Base-by-base conservation (phyloP, 2,113 vertebrate genomes). In the Boleophthalmus pectinirostris region DNA sequence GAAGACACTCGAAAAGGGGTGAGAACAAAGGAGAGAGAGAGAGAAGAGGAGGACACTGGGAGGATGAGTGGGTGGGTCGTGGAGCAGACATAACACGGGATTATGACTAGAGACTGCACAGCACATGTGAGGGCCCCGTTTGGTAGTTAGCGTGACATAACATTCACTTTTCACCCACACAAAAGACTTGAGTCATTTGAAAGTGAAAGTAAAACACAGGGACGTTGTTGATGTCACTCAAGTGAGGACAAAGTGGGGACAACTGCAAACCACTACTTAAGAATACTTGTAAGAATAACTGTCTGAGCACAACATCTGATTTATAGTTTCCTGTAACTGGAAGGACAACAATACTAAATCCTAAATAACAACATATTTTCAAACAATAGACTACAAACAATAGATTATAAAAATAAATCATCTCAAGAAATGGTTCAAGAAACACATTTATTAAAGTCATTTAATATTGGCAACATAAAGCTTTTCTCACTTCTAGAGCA, bases 71-170 rank as follows among this genome's bases (percentile, higher is more conserved):
- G 71, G 79, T 51, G 67, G 79, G 67, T 74, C 75, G 46, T 75
- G 51, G 20, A 67, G 73, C 65, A 86, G 82, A 85, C 75, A 82
- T 68, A 74, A 81, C 80, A 75, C 78, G 76, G 74, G 84, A 81
- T 88, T 87, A 81, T 81, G 76, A 82, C 79, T 82, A 43, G 83
- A 88, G 92, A 87, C 82, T 91, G 91, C 74, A 57, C 73, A 61
- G 82, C 93, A 91, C 83, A 90, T 92, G 90, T 85, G 86, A 56
- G 68, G 81, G 72, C 47, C 24, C 45, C 76, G 75, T 81, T 78
- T 83, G 74, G 82, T 79, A 29, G 77, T 75, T 83, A 72, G 35
- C 61, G 35, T 71, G 80, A 82, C 68, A 69, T 74, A 80, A 83
- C 86, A 81, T 72, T 77, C 69, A 9, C 18, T 69, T 67, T 82